Evolutionary conservation across 2,113 vertebrate species (phyloP).

Genomic region (Narcine bancroftii): DNA sequence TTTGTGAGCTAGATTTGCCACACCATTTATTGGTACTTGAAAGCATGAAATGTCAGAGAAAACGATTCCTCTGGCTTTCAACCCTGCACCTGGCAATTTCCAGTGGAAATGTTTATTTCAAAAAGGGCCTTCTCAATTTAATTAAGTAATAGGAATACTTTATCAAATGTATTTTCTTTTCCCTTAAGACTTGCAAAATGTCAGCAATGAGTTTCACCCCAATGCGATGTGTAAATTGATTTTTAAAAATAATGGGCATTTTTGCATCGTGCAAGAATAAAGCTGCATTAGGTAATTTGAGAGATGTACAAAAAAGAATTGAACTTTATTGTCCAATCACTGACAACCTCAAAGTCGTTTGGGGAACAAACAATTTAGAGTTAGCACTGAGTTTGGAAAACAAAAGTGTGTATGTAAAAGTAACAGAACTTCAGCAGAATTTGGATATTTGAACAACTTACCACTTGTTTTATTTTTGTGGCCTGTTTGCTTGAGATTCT

Average conservation of each 20-base stretch:
- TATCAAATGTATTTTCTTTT: not conserved
- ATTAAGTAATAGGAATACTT: not conserved
- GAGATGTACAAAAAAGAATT: not conserved
- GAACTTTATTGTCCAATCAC: not conserved
- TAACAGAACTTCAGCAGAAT: not conserved
- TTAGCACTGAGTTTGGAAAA: not conserved
- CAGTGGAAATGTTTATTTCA: not conserved
- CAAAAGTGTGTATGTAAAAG: not conserved
- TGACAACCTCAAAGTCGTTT: not conserved
- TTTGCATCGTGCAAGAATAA: not conserved
- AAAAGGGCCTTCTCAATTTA: not conserved
- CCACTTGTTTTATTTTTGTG: not conserved
- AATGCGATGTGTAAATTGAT: not conserved
- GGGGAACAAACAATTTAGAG: not conserved
- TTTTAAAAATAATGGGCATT: not conserved
- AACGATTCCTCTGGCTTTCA: not conserved
- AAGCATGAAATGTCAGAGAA: not conserved
- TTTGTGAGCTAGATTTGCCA: not conserved
- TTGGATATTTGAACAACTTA: not conserved
- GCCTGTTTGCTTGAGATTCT: not conserved
- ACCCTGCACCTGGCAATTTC: not conserved
- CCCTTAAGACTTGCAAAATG: not conserved
- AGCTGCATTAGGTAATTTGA: not conserved
- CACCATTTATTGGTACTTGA: too few relatives aligned
- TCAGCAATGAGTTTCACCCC: not conserved